Evolutionary conservation across 2,888 invertebrate species (phyloP).

Genomic region (Platycheirus albimanus): DNA sequence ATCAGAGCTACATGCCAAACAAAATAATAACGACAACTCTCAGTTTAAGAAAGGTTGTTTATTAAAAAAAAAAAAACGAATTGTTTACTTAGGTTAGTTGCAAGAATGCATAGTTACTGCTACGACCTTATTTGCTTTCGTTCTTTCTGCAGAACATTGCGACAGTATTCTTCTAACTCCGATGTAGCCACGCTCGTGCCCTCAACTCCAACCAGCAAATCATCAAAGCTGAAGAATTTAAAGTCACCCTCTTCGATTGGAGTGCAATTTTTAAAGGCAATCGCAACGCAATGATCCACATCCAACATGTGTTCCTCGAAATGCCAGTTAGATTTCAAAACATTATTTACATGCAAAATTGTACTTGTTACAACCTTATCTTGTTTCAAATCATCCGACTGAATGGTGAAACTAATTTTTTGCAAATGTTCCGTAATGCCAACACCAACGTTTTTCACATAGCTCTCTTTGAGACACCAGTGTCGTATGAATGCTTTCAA

Average conservation of each 20-base stretch:
- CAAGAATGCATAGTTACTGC: neutral
- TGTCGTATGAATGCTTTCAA: slow-evolving; percentile 92
- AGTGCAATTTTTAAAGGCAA: slow-evolving; percentile 84
- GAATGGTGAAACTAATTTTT: slow-evolving; percentile 89
- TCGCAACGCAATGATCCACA: slow-evolving; percentile 90
- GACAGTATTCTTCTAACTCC: slow-evolving; percentile 78
- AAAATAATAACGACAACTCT: neutral
- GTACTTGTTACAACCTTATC: slow-evolving; percentile 86
- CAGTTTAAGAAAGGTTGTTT: slow-evolving; percentile 29
- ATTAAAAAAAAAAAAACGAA: slow-evolving; percentile 44
- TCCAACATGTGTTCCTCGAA: slow-evolving; percentile 94
- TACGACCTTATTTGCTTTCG: slow-evolving; percentile 74
- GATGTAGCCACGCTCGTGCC: slow-evolving; percentile 54
- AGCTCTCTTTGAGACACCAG: slow-evolving; percentile 98
- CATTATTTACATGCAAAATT: slow-evolving; percentile 85
- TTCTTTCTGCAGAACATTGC: slow-evolving; percentile 77
- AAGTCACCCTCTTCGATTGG: slow-evolving; percentile 82
- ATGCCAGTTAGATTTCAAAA: slow-evolving; percentile 86
- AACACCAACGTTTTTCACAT: slow-evolving; percentile 94
- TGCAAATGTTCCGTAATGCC: slow-evolving; percentile 91
- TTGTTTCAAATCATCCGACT: slow-evolving; percentile 83
- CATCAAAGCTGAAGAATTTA: slow-evolving; percentile 84
- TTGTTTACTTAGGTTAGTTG: slow-evolving; percentile 19
- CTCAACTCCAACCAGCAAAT: slow-evolving; percentile 84
- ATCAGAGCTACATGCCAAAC: neutral